Evolutionary conservation across 2,113 vertebrate species (phyloP).

Genomic region (Gallinago media): DNA sequence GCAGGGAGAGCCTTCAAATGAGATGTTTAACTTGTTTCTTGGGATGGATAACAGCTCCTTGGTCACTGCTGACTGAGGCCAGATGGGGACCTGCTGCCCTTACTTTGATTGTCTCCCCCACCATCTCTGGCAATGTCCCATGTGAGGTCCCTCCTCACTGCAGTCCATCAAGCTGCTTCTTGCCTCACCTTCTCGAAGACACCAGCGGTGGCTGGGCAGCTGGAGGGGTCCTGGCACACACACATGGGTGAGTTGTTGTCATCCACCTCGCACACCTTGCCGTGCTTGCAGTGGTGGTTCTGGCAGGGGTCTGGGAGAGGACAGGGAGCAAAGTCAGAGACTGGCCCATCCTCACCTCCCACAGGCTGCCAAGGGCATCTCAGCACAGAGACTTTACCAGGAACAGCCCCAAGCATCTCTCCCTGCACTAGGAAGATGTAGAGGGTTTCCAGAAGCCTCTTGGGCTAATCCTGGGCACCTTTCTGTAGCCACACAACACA

Average conservation of each 20-base stretch:
- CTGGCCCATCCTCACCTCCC: background rate
- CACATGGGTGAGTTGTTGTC: slow-evolving; percentile 95
- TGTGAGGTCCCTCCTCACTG: background rate
- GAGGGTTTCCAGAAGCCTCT: background rate
- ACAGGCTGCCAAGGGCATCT: fast-evolving
- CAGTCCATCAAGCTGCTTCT: background rate
- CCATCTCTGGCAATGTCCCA: background rate
- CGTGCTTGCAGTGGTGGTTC: slow-evolving; percentile 97
- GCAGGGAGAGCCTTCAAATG: background rate
- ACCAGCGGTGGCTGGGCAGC: slow-evolving; percentile 83
- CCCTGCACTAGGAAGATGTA: background rate
- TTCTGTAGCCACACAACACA: background rate
- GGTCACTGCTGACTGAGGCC: background rate
- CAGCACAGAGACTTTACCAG: background rate
- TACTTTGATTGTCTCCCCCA: background rate
- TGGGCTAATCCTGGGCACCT: background rate
- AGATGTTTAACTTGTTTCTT: background rate
- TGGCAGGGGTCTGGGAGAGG: slow-evolving; percentile 87
- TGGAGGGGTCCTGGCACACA: slow-evolving; percentile 95
- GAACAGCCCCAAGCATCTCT: background rate
- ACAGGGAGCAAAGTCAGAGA: background rate
- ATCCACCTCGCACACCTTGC: slow-evolving; percentile 96
- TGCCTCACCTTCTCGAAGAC: slow-evolving; percentile 93
- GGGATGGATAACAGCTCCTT: background rate
- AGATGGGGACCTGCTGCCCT: background rate